Evolutionary conservation across 2,888 invertebrate species (phyloP), one percentile per base, ranked within the genome.

Genomic region (Lochmaea crataegi): DNA sequence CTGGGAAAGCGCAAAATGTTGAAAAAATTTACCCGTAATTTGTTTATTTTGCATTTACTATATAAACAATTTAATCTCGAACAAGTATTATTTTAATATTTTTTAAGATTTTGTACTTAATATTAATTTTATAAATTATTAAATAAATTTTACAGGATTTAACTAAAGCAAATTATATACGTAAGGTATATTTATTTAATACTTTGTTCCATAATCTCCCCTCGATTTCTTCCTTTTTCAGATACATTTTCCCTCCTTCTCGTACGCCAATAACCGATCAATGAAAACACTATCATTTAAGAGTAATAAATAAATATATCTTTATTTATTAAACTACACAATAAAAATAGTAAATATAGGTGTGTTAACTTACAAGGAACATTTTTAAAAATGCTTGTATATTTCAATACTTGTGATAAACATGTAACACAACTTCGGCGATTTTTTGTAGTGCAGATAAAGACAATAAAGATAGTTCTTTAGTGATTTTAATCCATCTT

Each of bases 371-470:
- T 64, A 64, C 57, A 65, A 70, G 57, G 53, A 64, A 70, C 53
- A 64, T 65, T 64, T 38, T 60, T 68, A 41, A 41, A 51, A 69
- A 68, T 42, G 64, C 65, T 65, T 72, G 61, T 58, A 68, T 65
- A 56, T 68, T 45, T 73, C 69, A 74, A 71, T 71, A 74, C 41
- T 57, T 63, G 51, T 64, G 71, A 72, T 79, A 81, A 63, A 81
- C 81, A 2, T 82, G 83, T 66, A 83, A 66, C 76, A 83, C 75
- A 18, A 81, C 74, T 63, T 80, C 71, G 53, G 82, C 81, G 42
- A 82, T 78, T 72, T 77, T 81, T 58, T 80, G 79, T 66, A 83
- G 76, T 22, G 81, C 79, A 16, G 75, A 75, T 72, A 81, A 76
- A 73, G 81, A 80, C 75, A 82, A 74, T 65, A 72, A 70, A 65